Evolutionary conservation across 2,797 vertebrate species (phyloP).

Genomic region (Simalia tracyae): DNA sequence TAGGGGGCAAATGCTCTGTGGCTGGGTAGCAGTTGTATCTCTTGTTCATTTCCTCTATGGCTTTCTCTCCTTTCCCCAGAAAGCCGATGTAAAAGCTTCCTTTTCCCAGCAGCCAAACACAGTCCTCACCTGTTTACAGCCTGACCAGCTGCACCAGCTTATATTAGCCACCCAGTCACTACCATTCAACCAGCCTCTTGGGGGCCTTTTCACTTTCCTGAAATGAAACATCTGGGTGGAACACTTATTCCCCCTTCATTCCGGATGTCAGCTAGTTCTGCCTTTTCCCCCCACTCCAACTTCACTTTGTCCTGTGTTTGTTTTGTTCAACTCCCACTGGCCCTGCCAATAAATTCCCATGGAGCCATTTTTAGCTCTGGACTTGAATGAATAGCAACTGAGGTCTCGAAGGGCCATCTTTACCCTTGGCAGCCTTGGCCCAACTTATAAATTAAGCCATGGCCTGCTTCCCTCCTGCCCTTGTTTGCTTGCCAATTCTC

Average conservation of each 20-base stretch:
- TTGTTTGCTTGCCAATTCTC: constrained; percentile 19
- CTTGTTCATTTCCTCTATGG: no score
- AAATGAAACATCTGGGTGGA: constrained; percentile 11
- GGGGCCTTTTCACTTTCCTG: background rate
- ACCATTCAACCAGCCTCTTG: background rate
- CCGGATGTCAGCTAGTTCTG: constrained; percentile 7
- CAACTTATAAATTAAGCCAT: constrained; percentile 43
- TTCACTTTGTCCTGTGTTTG: constrained; percentile 22
- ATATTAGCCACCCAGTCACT: background rate
- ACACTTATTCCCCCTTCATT: constrained; percentile 23
- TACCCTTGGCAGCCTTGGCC: constrained; percentile 50
- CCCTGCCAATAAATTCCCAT: constrained; percentile 61
- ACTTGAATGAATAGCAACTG: constrained; percentile 37
- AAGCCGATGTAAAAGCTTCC: background rate
- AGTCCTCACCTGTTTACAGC: constrained; percentile 5
- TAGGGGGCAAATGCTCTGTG: background rate
- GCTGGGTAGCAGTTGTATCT: background rate
- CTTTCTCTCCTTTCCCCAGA: background rate
- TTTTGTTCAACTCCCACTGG: constrained; percentile 22
- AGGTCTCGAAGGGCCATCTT: constrained; percentile 49
- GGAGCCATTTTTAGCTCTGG: constrained; percentile 67
- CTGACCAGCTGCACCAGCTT: background rate
- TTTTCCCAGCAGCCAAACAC: background rate
- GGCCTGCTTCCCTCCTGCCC: constrained; percentile 30
- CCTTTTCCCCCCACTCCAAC: background rate